These are phyloP conservation scores for Centropus unirufus DNA, from an alignment of 2,113 vertebrate species.

Conservation along the genomic window DNA sequence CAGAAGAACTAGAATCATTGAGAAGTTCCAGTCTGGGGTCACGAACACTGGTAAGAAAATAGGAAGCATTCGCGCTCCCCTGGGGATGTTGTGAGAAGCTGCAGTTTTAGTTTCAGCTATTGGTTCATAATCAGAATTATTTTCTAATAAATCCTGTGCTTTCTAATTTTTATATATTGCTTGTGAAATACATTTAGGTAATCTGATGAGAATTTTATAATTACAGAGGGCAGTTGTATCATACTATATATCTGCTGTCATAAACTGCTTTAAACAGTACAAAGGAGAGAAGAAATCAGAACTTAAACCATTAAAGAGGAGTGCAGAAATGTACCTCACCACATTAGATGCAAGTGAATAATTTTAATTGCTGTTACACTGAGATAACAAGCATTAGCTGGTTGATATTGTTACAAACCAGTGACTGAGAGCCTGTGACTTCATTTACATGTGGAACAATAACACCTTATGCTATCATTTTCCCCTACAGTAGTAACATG, in stretches of 20 bases:
- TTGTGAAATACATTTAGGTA: neutral
- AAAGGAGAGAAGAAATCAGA: neutral
- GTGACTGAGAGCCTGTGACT: neutral
- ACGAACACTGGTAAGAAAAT: slow-evolving; percentile 85
- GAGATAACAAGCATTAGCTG: neutral
- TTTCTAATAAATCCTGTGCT: neutral
- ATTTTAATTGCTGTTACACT: neutral
- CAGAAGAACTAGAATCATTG: slow-evolving; percentile 92
- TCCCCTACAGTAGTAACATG: neutral
- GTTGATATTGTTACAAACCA: neutral
- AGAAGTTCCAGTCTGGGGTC: slow-evolving; percentile 90
- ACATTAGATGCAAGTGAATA: neutral
- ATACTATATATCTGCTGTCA: neutral
- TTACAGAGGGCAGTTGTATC: neutral
- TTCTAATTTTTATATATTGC: neutral
- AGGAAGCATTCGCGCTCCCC: neutral
- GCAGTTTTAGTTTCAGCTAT: neutral
- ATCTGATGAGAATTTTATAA: neutral
- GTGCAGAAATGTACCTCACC: neutral
- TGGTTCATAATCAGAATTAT: neutral
- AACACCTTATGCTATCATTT: neutral
- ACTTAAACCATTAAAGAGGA: neutral
- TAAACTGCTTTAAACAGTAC: neutral
- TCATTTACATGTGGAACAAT: neutral
- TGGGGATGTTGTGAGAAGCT: neutral